These are phyloP conservation scores for Subacronicta megacephala DNA, from an alignment of 2,888 invertebrate species.

Conservation along the genomic window DNA sequence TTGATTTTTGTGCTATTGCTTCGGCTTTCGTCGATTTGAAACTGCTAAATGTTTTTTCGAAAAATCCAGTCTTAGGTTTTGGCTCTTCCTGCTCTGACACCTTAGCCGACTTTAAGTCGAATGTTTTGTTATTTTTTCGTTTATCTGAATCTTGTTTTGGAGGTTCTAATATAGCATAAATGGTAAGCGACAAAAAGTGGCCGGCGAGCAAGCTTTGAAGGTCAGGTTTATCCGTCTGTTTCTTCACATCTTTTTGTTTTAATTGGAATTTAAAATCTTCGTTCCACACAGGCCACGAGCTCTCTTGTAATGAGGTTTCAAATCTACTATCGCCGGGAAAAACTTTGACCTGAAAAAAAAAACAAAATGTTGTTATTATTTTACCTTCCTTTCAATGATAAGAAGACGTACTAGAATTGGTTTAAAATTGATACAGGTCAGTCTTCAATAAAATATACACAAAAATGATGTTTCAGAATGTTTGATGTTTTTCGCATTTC, in stretches of 20 bases:
- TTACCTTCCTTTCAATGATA: constrained; percentile 6
- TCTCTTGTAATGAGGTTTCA: constrained; percentile 93
- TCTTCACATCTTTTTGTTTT: constrained; percentile 87
- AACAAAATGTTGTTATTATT: constrained; percentile 20
- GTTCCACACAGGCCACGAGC: constrained; percentile 95
- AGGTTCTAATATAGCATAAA: constrained; percentile 91
- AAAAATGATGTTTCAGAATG: too few species aligned
- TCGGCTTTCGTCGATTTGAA: constrained; percentile 84
- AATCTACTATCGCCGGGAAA: constrained; percentile 94
- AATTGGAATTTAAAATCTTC: constrained; percentile 93
- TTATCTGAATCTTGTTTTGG: constrained; percentile 81
- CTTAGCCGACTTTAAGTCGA: constrained; percentile 74
- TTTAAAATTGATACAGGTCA: too few species aligned
- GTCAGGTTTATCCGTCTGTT: constrained; percentile 82
- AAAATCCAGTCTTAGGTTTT: constrained; percentile 85
- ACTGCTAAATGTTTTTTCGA: constrained; percentile 86
- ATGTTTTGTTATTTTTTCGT: constrained; percentile 74
- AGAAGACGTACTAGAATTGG: too few species aligned
- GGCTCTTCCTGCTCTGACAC: constrained; percentile 83
- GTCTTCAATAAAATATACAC: too few species aligned
- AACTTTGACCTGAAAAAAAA: constrained; percentile 92
- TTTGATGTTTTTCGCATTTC: too few species aligned
- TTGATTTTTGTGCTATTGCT: constrained; percentile 81
- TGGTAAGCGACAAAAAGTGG: constrained; percentile 92
- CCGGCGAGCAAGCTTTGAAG: constrained; percentile 90